Conservation (phyloP, 2,888 invertebrate species). For the Lycaena phlaeas region DNA sequence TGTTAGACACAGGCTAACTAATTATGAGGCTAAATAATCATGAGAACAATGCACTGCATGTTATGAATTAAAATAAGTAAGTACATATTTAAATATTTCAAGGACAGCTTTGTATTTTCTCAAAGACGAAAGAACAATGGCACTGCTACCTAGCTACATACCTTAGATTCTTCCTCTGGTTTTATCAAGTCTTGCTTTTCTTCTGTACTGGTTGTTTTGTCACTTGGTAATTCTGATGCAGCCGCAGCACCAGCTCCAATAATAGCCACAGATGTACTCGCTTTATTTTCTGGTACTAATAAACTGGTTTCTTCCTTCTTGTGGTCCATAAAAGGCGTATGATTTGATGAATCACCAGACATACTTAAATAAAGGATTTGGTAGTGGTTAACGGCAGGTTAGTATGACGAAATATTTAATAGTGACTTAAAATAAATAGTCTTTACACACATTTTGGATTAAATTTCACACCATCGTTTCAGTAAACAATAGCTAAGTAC, state of each 20-base stretch:
- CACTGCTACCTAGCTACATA: constrained; percentile 16
- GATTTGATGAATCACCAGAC: constrained; percentile 52
- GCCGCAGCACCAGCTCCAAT: constrained; percentile 22
- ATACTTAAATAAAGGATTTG: constrained; percentile 38
- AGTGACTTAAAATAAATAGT: no score
- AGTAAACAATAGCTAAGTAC: constrained; percentile 32
- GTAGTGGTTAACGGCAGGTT: background rate
- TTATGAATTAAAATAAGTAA: no score
- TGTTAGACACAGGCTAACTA: no score
- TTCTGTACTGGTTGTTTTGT: constrained; percentile 27
- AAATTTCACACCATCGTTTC: constrained; percentile 9
- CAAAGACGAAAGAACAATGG: no score
- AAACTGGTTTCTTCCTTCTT: constrained; percentile 46
- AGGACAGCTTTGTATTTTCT: no score
- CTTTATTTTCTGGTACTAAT: constrained; percentile 33
- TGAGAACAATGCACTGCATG: no score
- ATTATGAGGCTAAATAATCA: no score
- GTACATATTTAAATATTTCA: no score
- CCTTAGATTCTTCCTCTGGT: constrained; percentile 40
- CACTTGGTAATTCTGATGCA: constrained; percentile 27
- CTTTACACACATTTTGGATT: background rate
- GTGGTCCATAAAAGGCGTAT: constrained; percentile 37
- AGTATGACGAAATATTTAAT: constrained; percentile 1
- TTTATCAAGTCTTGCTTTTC: constrained; percentile 40
- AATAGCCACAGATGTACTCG: constrained; percentile 20